These are phyloP conservation scores for Drosophila arawakana DNA, from an alignment of 1,140 invertebrate genomes.

Conservation along the genomic window DNA sequence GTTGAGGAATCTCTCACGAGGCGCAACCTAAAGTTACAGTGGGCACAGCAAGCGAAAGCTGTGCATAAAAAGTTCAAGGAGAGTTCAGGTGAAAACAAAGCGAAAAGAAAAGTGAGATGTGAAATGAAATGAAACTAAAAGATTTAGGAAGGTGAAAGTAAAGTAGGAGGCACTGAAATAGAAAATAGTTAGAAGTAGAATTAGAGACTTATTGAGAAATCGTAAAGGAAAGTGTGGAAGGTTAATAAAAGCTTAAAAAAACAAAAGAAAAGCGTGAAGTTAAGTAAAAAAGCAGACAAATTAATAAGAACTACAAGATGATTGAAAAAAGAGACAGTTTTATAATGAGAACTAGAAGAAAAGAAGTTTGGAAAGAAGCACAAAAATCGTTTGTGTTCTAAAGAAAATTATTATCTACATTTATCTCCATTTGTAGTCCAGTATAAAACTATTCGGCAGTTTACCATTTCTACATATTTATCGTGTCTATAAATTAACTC, in stretches of 20 bases:
- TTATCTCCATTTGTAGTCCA: too few relatives aligned
- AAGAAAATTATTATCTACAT: too few relatives aligned
- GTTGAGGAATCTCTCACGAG: constrained; percentile 3
- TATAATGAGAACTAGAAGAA: too few relatives aligned
- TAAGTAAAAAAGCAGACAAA: not conserved
- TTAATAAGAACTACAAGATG: too few relatives aligned
- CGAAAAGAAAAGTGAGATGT: not conserved
- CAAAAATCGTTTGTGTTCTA: too few relatives aligned
- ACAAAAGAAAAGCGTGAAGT: not conserved
- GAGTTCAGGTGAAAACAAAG: not conserved
- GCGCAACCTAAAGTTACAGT: not conserved
- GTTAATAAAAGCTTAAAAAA: not conserved
- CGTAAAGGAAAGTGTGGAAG: not conserved
- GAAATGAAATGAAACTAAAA: not conserved
- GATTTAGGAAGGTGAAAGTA: not conserved
- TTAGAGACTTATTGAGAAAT: too few relatives aligned
- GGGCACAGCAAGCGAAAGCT: not conserved
- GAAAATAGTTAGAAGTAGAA: too few relatives aligned
- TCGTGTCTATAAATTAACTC: too few relatives aligned
- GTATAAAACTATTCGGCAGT: too few relatives aligned
- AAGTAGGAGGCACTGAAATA: not conserved
- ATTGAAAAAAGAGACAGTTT: too few relatives aligned
- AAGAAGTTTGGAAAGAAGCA: too few relatives aligned
- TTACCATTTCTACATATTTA: too few relatives aligned
- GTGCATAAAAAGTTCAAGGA: not conserved